phyloP scores from a whole-genome alignment of 2,797 vertebrate genomes.

The Eleutherodactylus coqui region DNA sequence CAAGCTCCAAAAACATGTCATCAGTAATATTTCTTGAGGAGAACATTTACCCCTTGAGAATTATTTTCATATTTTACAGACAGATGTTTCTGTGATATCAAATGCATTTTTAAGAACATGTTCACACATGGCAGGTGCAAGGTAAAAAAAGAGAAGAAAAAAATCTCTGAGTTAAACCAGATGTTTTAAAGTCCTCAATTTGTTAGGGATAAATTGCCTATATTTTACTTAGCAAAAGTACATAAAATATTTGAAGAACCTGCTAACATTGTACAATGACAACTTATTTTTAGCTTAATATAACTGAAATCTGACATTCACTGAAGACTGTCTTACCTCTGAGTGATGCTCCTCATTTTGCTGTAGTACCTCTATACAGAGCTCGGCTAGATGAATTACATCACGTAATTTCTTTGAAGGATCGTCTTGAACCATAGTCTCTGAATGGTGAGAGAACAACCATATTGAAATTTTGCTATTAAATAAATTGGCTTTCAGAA shows the following conservation, averaged over 20 bases:
- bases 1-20: conserved; percentile 61
- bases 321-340: conserved; percentile 79
- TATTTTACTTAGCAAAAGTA: neutral
- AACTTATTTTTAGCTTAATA: conserved; percentile 61
- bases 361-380: conserved; percentile 94
- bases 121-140: conserved; percentile 85
- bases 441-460: conserved; percentile 68
- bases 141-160: conserved; percentile 71
- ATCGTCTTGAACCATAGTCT: conserved; percentile 80
- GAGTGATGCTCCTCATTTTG: conserved; percentile 97
- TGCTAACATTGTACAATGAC: neutral
- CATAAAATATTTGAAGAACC: conserved; percentile 37
- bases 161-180: conserved; percentile 77
- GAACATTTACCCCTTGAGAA: conserved; percentile 73
- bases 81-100: conserved; percentile 80
- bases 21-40: conserved; percentile 65
- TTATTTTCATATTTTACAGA: conserved; percentile 76
- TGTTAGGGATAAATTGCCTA: conserved; percentile 66
- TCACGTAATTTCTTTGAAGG: conserved; percentile 88
- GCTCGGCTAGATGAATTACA: conserved; percentile 89
- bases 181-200: conserved; percentile 80
- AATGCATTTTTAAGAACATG: conserved; percentile 81
- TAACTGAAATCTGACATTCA: conserved; percentile 62
- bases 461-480: neutral
- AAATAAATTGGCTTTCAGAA: neutral